These are phyloP conservation scores for Terebella lapidaria DNA, from an alignment of 2,888 invertebrate genomes.

Conservation along the genomic window DNA sequence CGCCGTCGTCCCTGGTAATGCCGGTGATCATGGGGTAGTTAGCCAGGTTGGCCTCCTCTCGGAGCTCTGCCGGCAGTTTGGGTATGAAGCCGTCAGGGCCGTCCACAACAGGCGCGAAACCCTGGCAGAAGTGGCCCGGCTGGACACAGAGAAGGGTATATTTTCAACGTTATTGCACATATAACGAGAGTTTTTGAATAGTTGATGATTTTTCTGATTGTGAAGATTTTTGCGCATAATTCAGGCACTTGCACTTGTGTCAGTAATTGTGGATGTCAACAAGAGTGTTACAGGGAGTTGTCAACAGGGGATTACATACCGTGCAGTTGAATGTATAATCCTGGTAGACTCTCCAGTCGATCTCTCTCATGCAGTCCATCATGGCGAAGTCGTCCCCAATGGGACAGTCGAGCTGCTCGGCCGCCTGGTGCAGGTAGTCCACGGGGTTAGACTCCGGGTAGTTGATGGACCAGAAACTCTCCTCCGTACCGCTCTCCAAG, in stretches of 20 bases:
- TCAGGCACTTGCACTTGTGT: too few relatives aligned
- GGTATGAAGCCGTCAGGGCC: constrained; percentile 20
- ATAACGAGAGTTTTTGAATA: too few relatives aligned
- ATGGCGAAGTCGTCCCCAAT: not conserved
- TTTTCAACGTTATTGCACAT: too few relatives aligned
- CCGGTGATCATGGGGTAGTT: constrained; percentile 17
- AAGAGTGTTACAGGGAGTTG: too few relatives aligned
- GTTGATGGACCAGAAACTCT: constrained; percentile 9
- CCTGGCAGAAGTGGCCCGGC: constrained; percentile 25
- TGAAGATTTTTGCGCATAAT: too few relatives aligned
- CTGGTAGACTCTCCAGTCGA: too few relatives aligned
- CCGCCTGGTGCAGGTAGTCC: constrained; percentile 10
- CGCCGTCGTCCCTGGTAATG: constrained; percentile 18
- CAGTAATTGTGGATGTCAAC: too few relatives aligned
- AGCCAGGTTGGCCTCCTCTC: constrained; percentile 12
- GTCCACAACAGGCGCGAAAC: constrained; percentile 23
- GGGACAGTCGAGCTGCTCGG: constrained; percentile 10
- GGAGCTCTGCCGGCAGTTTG: constrained; percentile 9
- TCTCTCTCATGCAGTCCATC: not conserved
- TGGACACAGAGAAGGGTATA: constrained; percentile 4
- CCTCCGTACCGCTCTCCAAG: constrained; percentile 24
- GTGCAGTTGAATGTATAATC: too few relatives aligned
- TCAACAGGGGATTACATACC: too few relatives aligned
- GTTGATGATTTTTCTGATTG: too few relatives aligned
- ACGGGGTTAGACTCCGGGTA: constrained; percentile 8